Base-by-base conservation (phyloP, 2,113 vertebrate species). In the Sinosuthora webbiana region DNA sequence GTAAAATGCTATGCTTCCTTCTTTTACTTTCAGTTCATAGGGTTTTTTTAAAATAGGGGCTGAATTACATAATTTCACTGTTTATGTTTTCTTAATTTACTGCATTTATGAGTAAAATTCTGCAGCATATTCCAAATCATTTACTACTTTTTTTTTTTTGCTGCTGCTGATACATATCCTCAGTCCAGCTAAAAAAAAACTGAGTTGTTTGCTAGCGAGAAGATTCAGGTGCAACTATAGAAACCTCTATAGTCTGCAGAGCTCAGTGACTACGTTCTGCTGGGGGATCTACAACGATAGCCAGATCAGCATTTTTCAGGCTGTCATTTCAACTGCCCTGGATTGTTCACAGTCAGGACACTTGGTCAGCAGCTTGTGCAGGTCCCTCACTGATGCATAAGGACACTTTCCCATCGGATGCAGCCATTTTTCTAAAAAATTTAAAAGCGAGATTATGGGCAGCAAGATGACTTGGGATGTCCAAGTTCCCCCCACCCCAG, bases 381-480 rank as follows among this genome's bases (percentile, higher is more conserved):
- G 28, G 18, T 65, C 25, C 30, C 44, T 85, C 0, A 0, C 42
- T 75, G 13, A 25, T 55, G 35, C 22, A 2, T 16, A 23, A n/a
- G 37, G 55, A 68, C 23, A 56, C 9, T 44, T 59, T 76, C 63
- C 39, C 11, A 22, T 35, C 0, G 1, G 49, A 21, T 56, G 16
- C 45, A 81, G 13, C 59, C 27, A 41, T 27, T 63, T 60, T 52
- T 50, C 27, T 42, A 49, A 68, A 56, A 63, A 47, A 35, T 1
- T 53, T 53, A 4, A 45, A 60, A 63, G n/a, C 9, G 11, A 75
- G 11, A 16, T 57, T 28, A 17, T 41, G 11, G 47, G 17, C 70
- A 75, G n/a, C 35, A 55, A 44, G 47, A 35, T 10, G 7, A 10
- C 19, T 37, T 13, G 4, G 4, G n/a, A 13, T 57, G 24, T 41